Evolutionary conservation across 2,797 vertebrate genomes (phyloP).

Genomic region (Octomys mimax): DNA sequence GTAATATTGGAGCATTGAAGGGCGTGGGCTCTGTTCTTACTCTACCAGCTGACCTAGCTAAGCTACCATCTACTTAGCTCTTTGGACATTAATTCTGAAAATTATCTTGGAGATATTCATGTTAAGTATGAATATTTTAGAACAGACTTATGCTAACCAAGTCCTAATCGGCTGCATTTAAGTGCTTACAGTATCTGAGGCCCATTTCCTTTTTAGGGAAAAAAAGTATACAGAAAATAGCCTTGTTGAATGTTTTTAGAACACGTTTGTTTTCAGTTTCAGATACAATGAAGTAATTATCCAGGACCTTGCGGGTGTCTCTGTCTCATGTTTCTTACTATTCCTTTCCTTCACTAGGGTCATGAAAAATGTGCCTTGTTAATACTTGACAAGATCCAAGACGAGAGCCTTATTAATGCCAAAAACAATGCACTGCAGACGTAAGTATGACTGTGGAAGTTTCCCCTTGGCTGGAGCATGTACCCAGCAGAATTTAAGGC

Average conservation of each 20-base stretch:
- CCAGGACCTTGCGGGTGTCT: not conserved
- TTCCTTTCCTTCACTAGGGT: slow-evolving; percentile 89
- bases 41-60: not conserved
- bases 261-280: slow-evolving; percentile 3
- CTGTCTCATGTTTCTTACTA: slow-evolving; percentile 14
- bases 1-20: not conserved
- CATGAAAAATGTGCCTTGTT: slow-evolving; percentile 97
- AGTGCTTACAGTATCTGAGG: slow-evolving; percentile 1
- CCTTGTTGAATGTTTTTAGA: slow-evolving; percentile 39
- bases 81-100: slow-evolving; percentile 45
- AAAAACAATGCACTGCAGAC: slow-evolving; percentile 96
- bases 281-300: slow-evolving; percentile 17
- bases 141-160: not conserved
- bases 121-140: slow-evolving; percentile 52
- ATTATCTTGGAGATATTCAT: slow-evolving; percentile 36
- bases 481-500: not conserved
- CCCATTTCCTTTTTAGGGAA: slow-evolving; percentile 44
- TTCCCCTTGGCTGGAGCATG: not conserved
- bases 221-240: slow-evolving; percentile 14
- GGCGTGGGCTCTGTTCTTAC: not conserved
- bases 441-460: slow-evolving; percentile 90
- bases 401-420: slow-evolving; percentile 93
- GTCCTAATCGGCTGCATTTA: not conserved
- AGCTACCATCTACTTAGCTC: not conserved
- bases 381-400: slow-evolving; percentile 96